A percentile compares a stretch with the other conserved stretches of the same genome.
These are phyloP conservation scores for Aricia agestis DNA, from an alignment of 1,140 invertebrate species.

Conservation along the genomic window DNA sequence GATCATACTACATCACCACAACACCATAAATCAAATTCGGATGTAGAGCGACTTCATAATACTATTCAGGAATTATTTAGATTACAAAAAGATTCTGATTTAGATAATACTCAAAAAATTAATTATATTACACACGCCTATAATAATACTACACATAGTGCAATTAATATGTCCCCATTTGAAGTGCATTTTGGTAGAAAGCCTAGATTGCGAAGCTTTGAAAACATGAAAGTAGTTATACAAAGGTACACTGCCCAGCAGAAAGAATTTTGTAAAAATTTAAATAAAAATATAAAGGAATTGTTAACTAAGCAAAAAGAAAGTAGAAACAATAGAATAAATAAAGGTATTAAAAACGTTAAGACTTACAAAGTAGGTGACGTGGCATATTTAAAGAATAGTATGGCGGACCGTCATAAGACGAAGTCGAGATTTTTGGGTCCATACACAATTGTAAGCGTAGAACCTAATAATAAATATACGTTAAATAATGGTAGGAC, in stretches of 20 bases:
- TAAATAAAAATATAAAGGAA: constrained; percentile 26
- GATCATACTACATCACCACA: constrained; percentile 27
- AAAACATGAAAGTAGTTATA: constrained; percentile 24
- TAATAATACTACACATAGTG: constrained; percentile 28
- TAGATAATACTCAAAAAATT: constrained; percentile 28
- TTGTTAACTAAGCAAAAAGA: constrained; percentile 21
- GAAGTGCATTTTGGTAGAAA: constrained; percentile 31
- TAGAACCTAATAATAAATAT: constrained; percentile 26
- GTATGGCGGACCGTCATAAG: constrained; percentile 27
- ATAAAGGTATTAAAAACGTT: constrained; percentile 22
- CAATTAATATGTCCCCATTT: too few relatives aligned
- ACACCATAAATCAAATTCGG: constrained; percentile 30
- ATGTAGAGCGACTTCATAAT: constrained; percentile 29
- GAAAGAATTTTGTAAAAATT: constrained; percentile 20
- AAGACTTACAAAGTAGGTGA: constrained; percentile 23
- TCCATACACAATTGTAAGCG: constrained; percentile 21
- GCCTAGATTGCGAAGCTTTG: constrained; percentile 23
- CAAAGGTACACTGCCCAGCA: constrained; percentile 26
- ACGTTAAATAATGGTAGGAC: constrained; percentile 27
- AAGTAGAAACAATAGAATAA: constrained; percentile 20
- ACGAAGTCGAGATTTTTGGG: constrained; percentile 27
- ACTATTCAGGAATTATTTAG: constrained; percentile 29
- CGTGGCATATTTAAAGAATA: constrained; percentile 29
- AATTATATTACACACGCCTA: constrained; percentile 24
- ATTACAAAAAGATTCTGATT: constrained; percentile 25